Evolutionary conservation across 2,113 vertebrate species (phyloP).

Genomic region (Dendrocopos noguchii): DNA sequence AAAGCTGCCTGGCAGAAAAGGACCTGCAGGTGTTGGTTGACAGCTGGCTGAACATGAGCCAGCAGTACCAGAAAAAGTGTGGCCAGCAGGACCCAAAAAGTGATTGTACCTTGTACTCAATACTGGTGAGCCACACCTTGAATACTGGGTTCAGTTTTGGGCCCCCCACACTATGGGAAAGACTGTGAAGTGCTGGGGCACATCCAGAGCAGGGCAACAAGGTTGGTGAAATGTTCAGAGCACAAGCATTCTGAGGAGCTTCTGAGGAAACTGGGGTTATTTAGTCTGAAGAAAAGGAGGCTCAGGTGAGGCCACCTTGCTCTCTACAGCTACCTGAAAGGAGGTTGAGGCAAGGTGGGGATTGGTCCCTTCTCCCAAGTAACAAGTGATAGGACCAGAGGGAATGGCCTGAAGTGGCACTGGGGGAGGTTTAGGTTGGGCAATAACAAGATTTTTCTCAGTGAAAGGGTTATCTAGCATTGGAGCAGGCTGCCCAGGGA

Average conservation of each 20-base stretch:
- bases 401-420: background rate
- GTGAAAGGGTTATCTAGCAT: rapidly evolving
- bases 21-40: too few relatives aligned
- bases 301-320: background rate
- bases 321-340: background rate
- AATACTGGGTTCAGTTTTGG: background rate
- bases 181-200: background rate
- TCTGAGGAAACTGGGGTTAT: background rate
- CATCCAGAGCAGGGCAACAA: background rate
- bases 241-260: background rate
- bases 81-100: background rate
- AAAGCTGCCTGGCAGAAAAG: background rate
- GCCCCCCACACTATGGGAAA: background rate
- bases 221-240: background rate
- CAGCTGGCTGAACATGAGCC: too few relatives aligned
- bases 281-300: background rate
- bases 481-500: background rate
- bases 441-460: background rate
- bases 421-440: background rate
- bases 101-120: background rate
- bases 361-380: background rate
- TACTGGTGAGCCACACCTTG: background rate
- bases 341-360: background rate
- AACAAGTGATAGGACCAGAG: background rate
- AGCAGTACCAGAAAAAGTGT: too few relatives aligned